Evolutionary conservation across 2,113 vertebrate species (phyloP), one percentile per base, ranked within the genome.

Genomic region (Eonycteris spelaea): DNA sequence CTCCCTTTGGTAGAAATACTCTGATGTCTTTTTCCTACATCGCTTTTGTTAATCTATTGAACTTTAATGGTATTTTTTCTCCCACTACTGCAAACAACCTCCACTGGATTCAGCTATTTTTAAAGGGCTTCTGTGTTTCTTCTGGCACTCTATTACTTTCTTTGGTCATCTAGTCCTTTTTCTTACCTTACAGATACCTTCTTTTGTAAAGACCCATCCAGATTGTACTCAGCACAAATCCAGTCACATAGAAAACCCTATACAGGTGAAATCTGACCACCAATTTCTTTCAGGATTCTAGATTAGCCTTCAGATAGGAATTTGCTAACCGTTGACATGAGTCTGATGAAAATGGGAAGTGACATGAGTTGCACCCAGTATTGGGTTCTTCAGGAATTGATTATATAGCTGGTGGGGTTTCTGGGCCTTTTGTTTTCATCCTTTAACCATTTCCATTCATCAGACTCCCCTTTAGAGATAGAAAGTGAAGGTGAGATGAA

Each of bases 181-280:
- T 71, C 21, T 91, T 68, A 85, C 19, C 14, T 90, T 77, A n/a
- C 7, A 91, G 51, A 38, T 28, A 35, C 57, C 30, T 82, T 61
- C 30, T 87, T 90, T 95, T 86, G 48, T 43, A 94, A 95, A 95
- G 55, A 90, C 15, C 6, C 55, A 87, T n/a, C 5, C 48, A 97
- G 74, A 92, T 35, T 68, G 9, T 33, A 68, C 71, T 90, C 1
- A 14, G 43, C 3, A 96, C 11, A 77, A 95, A 92, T 70, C 24
- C 0, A 79, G 55, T 55, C 48, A 83, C 24, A 55, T 7, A 87
- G 43, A 86, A 93, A 87, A 74, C 10, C 0, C 10, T 65, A 15
- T 30, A 26, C n/a, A 83, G 7, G 13, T 59, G 48, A 91, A 95
- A 73, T 83, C 19, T 55, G 71, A 88, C 3, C 26, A 45, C 35